Percentiles rank a stretch among this genome's conserved stretches.
Evolutionary conservation across 2,797 vertebrate species (phyloP).

Genomic region (Chaetodon trifasciatus): DNA sequence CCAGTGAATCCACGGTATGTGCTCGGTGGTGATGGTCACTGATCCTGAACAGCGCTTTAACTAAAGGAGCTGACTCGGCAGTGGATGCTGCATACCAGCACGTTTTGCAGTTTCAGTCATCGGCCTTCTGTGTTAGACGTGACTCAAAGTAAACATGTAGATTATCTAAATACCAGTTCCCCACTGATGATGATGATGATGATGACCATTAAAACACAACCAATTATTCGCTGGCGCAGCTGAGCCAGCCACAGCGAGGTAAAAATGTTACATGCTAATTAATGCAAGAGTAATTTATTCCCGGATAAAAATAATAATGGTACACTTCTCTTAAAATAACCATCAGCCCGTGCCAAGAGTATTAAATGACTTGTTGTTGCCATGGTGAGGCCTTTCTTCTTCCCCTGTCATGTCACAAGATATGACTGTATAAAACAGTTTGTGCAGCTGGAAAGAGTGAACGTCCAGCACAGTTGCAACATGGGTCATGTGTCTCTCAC

Average conservation of each 20-base stretch:
- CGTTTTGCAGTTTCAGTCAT: slow-evolving; percentile 23
- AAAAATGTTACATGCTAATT: slow-evolving; percentile 5
- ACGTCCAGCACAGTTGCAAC: slow-evolving; percentile 12
- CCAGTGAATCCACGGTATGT: slow-evolving; percentile 31
- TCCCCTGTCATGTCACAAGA: slow-evolving; percentile 50
- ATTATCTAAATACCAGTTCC: slow-evolving; percentile 15
- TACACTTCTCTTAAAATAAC: slow-evolving; percentile 65
- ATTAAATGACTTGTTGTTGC: slow-evolving; percentile 65
- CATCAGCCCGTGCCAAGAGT: slow-evolving; percentile 26
- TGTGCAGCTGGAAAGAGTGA: slow-evolving; percentile 39
- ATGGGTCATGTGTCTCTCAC: slow-evolving; percentile 28
- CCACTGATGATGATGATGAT: background rate
- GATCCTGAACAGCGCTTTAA: slow-evolving; percentile 26
- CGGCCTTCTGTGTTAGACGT: background rate
- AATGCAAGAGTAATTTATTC: background rate
- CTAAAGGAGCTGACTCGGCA: slow-evolving; percentile 56
- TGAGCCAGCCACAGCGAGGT: background rate
- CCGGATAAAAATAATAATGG: slow-evolving; percentile 20
- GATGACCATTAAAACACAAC: background rate
- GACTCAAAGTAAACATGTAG: background rate
- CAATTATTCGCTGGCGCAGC: background rate
- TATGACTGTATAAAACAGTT: slow-evolving; percentile 39
- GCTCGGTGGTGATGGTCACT: slow-evolving; percentile 31
- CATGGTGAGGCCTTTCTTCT: slow-evolving; percentile 58
- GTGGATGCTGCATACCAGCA: slow-evolving; percentile 20